Evolutionary conservation across 2,888 invertebrate species (phyloP).

Genomic region (Gastrophysa polygoni): DNA sequence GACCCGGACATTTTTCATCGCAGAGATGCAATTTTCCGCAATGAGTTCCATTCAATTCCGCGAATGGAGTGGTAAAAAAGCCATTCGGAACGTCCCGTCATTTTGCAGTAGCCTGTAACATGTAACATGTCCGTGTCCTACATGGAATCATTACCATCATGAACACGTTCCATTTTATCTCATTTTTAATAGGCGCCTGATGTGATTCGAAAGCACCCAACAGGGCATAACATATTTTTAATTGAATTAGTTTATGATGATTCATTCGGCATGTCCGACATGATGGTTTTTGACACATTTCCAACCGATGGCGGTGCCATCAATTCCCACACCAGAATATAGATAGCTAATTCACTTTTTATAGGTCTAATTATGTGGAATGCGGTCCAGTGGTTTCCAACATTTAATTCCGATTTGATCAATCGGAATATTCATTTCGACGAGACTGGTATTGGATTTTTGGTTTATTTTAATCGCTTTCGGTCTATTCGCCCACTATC

Average conservation of each 20-base stretch:
- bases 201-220: background rate
- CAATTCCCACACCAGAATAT: background rate
- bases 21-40: background rate
- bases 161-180: background rate
- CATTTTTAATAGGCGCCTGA: background rate
- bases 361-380: conserved; percentile 20
- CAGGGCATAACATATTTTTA: conserved; percentile 18
- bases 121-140: background rate
- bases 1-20: background rate
- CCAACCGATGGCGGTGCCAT: conserved; percentile 17
- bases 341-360: conserved; percentile 25
- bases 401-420: conserved; percentile 25
- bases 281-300: conserved; percentile 27
- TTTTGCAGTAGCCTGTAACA: background rate
- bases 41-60: background rate
- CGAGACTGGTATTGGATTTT: no score
- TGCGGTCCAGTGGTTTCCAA: conserved; percentile 10
- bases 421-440: conserved; percentile 10
- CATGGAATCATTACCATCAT: background rate
- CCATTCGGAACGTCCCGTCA: background rate
- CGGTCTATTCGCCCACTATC: no score
- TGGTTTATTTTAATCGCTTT: no score
- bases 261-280: conserved; percentile 16
- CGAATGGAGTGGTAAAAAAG: background rate
- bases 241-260: conserved; percentile 26